phyloP scores from a whole-genome alignment of 1,140 invertebrate genomes.

The Hycleus cichorii region DNA sequence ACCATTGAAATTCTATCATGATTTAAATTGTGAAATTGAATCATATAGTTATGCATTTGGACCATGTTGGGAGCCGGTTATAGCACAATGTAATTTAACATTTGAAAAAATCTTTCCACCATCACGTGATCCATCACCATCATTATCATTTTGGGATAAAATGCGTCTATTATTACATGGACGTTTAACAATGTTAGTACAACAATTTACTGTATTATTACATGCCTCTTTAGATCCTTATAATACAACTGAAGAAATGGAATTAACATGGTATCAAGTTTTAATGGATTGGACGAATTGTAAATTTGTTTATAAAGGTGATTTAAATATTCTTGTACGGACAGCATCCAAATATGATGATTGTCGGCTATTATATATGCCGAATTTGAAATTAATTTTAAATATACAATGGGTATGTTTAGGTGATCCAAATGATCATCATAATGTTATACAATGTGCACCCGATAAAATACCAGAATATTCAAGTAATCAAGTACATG shows the following conservation, averaged over 20 bases:
- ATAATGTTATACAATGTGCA: slow-evolving; percentile 92
- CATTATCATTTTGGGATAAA: slow-evolving; percentile 97
- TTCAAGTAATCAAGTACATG: slow-evolving; percentile 87
- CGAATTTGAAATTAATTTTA: slow-evolving; percentile 76
- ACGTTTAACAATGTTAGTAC: slow-evolving; percentile 76
- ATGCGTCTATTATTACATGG: slow-evolving; percentile 89
- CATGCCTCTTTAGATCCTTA: slow-evolving; percentile 96
- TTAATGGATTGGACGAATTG: slow-evolving; percentile 95
- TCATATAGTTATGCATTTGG: slow-evolving; percentile 90
- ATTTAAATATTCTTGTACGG: slow-evolving; percentile 80
- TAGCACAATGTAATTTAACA: slow-evolving; percentile 89
- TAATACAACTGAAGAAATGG: slow-evolving; percentile 98
- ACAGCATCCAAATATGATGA: slow-evolving; percentile 99
- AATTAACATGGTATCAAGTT: slow-evolving; percentile 87
- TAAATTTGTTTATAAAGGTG: slow-evolving; percentile 79
- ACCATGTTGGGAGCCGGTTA: slow-evolving; percentile 96
- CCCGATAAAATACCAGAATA: slow-evolving; percentile 96
- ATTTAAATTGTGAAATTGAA: slow-evolving; percentile 90
- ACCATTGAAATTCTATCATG: slow-evolving; percentile 94
- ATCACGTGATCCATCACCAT: slow-evolving; percentile 87
- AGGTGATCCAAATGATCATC: slow-evolving; percentile 92
- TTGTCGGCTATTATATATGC: slow-evolving; percentile 83
- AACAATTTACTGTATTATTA: slow-evolving; percentile 78
- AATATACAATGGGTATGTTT: slow-evolving; percentile 88
- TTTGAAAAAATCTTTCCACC: slow-evolving; percentile 73